Evolutionary conservation across 2,888 invertebrate genomes (phyloP).

Genomic region (Teinopalpus imperialis): DNA sequence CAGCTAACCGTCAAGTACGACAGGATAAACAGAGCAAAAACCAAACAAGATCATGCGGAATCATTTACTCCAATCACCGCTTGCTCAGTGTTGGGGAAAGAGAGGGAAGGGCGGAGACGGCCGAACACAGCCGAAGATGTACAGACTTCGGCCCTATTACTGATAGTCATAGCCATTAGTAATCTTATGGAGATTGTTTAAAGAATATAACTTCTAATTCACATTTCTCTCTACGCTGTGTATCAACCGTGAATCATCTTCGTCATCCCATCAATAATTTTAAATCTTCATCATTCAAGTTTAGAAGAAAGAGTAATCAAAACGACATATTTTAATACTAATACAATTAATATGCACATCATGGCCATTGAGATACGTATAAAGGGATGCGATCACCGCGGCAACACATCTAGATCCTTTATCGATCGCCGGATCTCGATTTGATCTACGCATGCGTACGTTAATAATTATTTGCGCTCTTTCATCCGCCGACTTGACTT

Average conservation of each 20-base stretch:
- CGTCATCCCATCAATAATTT: no score
- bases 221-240: no score
- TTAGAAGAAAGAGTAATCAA: no score
- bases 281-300: no score
- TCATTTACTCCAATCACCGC: slow-evolving; percentile 73
- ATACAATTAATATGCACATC: background rate
- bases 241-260: no score
- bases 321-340: no score
- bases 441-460: slow-evolving; percentile 78
- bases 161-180: slow-evolving; percentile 31
- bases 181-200: background rate
- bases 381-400: slow-evolving; percentile 46
- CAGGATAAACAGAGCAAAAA: slow-evolving; percentile 70
- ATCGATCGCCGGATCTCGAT: slow-evolving; percentile 75
- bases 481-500: slow-evolving; percentile 75
- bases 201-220: no score
- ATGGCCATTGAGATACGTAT: slow-evolving; percentile 42
- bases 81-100: slow-evolving; percentile 28
- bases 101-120: slow-evolving; percentile 40
- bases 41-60: slow-evolving; percentile 72
- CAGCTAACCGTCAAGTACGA: slow-evolving; percentile 52
- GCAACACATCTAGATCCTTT: slow-evolving; percentile 64
- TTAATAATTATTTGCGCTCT: slow-evolving; percentile 75
- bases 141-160: slow-evolving; percentile 33
- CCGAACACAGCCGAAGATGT: slow-evolving; percentile 54